A percentile compares a stretch with the other conserved stretches of the same genome.
Evolutionary conservation across 2,797 vertebrate species (phyloP).

Genomic region (Heliangelus exortis): DNA sequence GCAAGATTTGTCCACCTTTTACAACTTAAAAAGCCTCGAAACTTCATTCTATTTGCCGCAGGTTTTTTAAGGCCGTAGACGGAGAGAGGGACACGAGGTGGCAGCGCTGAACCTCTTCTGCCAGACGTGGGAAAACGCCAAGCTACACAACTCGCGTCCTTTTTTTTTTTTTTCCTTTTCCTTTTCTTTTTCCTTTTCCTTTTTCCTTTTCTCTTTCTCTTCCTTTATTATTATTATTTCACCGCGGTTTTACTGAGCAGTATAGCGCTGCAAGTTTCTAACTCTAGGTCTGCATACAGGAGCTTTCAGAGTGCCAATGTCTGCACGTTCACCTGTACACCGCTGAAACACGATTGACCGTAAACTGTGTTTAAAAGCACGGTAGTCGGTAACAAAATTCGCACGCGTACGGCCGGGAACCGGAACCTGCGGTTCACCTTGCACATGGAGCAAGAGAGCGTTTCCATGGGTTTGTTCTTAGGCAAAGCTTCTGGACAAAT

Average conservation of each 20-base stretch:
- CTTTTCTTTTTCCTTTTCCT: too few species aligned
- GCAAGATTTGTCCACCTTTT: background rate
- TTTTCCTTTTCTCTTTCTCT: too few species aligned
- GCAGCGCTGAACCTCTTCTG: slow-evolving; percentile 87
- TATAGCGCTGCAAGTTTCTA: background rate
- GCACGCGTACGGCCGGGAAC: background rate
- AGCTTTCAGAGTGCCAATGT: background rate
- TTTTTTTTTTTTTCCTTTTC: too few species aligned
- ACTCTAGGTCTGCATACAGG: background rate
- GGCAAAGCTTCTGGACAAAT: background rate
- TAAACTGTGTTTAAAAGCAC: background rate
- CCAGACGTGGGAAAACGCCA: slow-evolving; percentile 22
- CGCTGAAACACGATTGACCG: background rate
- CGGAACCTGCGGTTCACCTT: too few species aligned
- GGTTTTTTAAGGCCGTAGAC: background rate
- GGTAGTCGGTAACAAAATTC: too few species aligned
- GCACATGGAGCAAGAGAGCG: background rate
- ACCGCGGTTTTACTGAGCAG: background rate
- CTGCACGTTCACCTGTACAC: background rate
- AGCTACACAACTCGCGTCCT: background rate
- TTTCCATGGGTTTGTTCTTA: background rate
- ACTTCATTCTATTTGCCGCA: background rate
- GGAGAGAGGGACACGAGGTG: slow-evolving; percentile 87
- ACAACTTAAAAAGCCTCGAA: background rate
- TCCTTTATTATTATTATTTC: background rate